Evolutionary conservation across 2,888 invertebrate species (phyloP).

Genomic region (Melitaea athalia): DNA sequence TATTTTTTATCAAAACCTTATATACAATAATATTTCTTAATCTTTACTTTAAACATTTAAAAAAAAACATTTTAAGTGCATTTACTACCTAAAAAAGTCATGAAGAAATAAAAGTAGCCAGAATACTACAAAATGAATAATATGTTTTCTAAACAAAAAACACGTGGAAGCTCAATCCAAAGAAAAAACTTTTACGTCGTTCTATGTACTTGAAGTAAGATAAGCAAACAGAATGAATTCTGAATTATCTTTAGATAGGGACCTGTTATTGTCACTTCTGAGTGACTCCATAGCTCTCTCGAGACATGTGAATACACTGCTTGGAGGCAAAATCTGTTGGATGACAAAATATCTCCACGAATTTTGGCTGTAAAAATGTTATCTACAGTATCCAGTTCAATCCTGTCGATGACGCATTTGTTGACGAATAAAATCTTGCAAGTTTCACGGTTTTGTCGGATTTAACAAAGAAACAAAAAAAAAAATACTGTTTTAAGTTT

Average conservation of each 20-base stretch:
- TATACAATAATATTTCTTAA: no score
- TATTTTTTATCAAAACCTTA: no score
- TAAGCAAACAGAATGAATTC: not conserved
- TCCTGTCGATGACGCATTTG: no score
- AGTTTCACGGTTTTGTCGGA: no score
- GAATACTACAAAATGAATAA: not conserved
- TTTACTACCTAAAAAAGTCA: no score
- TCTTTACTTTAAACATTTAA: no score
- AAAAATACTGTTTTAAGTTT: no score
- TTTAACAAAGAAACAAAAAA: no score
- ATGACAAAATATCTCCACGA: slow-evolving; percentile 3
- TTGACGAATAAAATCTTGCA: no score
- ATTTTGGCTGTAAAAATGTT: slow-evolving; percentile 22
- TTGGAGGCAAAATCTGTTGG: slow-evolving; percentile 11
- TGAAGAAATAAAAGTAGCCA: no score
- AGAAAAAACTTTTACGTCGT: not conserved
- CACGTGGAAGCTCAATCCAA: not conserved
- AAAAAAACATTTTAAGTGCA: no score
- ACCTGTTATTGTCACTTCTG: slow-evolving; percentile 5
- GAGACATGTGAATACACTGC: slow-evolving; percentile 3
- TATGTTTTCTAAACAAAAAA: not conserved
- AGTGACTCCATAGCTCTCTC: slow-evolving; percentile 3
- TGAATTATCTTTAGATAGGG: slow-evolving; percentile 1
- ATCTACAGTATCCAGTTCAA: not conserved
- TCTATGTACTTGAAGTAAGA: not conserved